Percentiles rank a stretch among this genome's conserved stretches.
Evolutionary conservation across 1,140 invertebrate species (phyloP).

Genomic region (Lerema accius): DNA sequence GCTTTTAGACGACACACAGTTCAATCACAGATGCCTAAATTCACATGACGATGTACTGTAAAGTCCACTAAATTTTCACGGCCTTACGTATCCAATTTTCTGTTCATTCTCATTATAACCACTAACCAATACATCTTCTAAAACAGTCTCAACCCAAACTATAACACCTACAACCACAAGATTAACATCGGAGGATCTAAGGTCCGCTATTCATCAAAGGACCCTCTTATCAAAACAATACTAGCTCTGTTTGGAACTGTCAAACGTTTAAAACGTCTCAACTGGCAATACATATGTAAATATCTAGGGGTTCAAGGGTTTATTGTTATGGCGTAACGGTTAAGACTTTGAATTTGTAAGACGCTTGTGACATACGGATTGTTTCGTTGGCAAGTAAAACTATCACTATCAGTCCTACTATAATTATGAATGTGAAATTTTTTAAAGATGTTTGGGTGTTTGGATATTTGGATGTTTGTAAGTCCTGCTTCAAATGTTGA

Average conservation of each 20-base stretch:
- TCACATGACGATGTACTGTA: no score
- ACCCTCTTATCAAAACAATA: conserved; percentile 50
- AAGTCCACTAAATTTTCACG: no score
- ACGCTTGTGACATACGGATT: conserved; percentile 50
- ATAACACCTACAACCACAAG: conserved; percentile 20
- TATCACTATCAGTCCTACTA: no score
- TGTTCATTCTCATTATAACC: neutral
- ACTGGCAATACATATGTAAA: conserved; percentile 69
- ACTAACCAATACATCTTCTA: conserved; percentile 23
- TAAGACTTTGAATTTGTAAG: conserved; percentile 63
- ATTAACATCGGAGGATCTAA: conserved; percentile 15
- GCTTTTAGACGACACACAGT: no score
- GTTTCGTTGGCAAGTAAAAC: neutral
- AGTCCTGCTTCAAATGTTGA: no score
- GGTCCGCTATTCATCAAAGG: conserved; percentile 31
- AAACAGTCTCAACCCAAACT: conserved; percentile 38
- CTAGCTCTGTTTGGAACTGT: conserved; percentile 60
- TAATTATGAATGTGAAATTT: no score
- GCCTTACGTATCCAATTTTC: neutral
- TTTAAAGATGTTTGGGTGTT: no score
- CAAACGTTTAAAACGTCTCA: conserved; percentile 67
- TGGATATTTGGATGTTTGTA: no score
- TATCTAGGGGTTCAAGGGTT: conserved; percentile 55
- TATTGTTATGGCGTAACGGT: conserved; percentile 74
- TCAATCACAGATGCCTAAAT: no score